A percentile compares a stretch with the other conserved stretches of the same genome.
These are phyloP conservation scores for Hirundo rustica DNA, from an alignment of 2,797 vertebrate species.

Conservation along the genomic window DNA sequence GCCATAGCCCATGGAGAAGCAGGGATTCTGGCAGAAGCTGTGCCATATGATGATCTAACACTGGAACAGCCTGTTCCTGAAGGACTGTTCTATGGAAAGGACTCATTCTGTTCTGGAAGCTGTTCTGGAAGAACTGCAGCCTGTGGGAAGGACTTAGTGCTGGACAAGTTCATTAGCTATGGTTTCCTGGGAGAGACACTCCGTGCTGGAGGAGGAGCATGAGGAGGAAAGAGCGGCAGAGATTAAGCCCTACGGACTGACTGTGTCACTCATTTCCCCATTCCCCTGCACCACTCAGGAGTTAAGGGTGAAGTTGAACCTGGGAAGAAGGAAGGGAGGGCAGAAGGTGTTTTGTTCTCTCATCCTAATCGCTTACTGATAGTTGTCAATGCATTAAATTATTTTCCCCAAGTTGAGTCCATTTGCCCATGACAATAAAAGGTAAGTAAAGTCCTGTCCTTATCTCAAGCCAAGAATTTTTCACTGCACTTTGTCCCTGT, in stretches of 20 bases:
- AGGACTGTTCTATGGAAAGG: not conserved
- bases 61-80: not conserved
- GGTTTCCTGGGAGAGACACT: not conserved
- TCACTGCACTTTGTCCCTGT: not conserved
- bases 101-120: not conserved
- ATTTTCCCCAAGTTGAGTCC: accelerated
- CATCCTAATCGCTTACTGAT: not conserved
- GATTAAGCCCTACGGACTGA: not conserved
- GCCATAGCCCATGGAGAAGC: not conserved
- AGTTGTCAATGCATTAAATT: not conserved
- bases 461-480: not conserved
- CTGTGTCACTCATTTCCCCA: not conserved
- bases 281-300: not conserved
- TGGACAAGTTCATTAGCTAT: not conserved
- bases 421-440: not conserved
- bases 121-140: not conserved
- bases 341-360: not conserved
- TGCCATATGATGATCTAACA: accelerated
- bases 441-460: not conserved
- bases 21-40: not conserved
- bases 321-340: not conserved
- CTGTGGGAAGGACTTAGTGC: not conserved
- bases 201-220: not conserved
- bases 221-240: not conserved
- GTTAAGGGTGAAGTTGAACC: not conserved